Evolutionary conservation across 2,113 vertebrate genomes (phyloP).

Genomic region (Mionectes macconnelli): DNA sequence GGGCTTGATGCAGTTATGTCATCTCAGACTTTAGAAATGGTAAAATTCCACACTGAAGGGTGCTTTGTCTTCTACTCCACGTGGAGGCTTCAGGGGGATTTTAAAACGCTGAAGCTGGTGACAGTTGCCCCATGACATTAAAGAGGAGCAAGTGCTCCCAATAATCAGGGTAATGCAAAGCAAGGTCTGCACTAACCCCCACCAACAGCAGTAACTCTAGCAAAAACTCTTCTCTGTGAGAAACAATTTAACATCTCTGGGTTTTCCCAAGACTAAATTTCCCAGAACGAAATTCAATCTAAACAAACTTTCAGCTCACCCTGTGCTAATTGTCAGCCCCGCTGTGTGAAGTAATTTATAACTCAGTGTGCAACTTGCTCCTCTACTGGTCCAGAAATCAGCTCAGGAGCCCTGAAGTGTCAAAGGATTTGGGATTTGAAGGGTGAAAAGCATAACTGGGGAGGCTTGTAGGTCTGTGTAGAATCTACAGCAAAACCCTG

Average conservation of each 20-base stretch:
- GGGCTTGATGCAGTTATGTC: not conserved
- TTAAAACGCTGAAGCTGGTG: not conserved
- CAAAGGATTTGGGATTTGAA: not conserved
- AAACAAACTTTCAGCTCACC: not conserved
- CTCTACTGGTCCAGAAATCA: not conserved
- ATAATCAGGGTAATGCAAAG: not conserved
- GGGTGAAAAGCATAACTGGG: not conserved
- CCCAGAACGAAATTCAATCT: not conserved
- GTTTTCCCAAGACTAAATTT: not conserved
- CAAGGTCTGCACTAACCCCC: not conserved
- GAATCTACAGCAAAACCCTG: not conserved
- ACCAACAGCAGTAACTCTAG: not conserved
- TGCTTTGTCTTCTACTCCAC: not conserved
- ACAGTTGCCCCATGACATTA: not conserved
- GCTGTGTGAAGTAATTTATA: not conserved
- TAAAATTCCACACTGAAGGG: not conserved
- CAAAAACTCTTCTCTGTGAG: not conserved
- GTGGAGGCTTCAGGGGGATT: not conserved
- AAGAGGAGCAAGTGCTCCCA: not conserved
- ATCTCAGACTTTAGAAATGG: not conserved
- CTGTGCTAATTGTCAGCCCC: not conserved
- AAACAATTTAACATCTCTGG: not conserved
- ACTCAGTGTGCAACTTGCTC: not conserved
- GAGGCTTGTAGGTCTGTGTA: not conserved
- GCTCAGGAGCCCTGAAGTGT: not conserved